Percentiles rank a stretch among this genome's conserved stretches.
phyloP scores from a whole-genome alignment of 2,888 invertebrate species.

The Macrosiphum euphorbiae region DNA sequence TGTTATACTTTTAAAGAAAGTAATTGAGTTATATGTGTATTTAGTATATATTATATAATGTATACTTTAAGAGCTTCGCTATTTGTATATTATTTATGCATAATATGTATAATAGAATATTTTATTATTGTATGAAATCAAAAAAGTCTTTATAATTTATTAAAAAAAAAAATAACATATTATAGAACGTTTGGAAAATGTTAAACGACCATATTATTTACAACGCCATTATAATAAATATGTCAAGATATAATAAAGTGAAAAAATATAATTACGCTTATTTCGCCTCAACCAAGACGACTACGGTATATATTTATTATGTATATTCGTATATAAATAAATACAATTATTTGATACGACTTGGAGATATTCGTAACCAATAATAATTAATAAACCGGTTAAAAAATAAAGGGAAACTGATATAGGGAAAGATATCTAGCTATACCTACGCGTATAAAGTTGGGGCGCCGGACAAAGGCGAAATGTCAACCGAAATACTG shows the following conservation, averaged over 20 bases:
- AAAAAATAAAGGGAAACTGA: constrained; percentile 35
- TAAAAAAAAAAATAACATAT: background rate
- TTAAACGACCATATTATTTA: background rate
- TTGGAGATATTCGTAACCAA: constrained; percentile 17
- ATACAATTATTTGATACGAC: constrained; percentile 29
- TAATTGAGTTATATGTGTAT: background rate
- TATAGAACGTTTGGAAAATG: background rate
- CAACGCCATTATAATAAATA: background rate
- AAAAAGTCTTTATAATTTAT: background rate
- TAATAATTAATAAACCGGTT: constrained; percentile 55
- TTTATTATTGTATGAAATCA: background rate
- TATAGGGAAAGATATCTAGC: background rate
- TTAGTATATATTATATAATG: background rate
- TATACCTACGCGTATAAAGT: background rate
- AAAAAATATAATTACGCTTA: constrained; percentile 9
- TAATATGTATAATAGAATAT: background rate
- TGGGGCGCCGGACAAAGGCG: constrained; percentile 51
- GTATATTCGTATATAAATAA: background rate
- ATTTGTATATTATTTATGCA: background rate
- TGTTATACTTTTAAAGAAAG: background rate
- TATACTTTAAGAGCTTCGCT: background rate
- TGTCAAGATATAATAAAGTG: background rate
- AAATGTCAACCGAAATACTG: constrained; percentile 55
- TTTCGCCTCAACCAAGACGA: background rate
- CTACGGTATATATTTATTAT: background rate